Conservation (phyloP, 2,888 invertebrate genomes). For the Tuta absoluta region DNA sequence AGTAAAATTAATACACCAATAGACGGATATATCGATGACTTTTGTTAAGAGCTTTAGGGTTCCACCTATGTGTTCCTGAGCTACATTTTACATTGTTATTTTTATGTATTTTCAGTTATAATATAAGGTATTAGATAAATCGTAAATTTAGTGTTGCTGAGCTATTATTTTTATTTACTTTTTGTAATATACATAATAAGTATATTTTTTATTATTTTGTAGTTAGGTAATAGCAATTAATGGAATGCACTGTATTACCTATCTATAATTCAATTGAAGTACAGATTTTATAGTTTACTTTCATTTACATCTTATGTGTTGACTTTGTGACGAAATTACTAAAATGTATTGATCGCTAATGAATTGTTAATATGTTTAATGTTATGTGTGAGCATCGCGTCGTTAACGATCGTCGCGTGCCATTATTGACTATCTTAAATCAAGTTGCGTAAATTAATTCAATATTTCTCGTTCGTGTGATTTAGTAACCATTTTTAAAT, state of each 20-base stretch:
- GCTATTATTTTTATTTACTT: constrained; percentile 67
- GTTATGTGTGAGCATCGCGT: constrained; percentile 30
- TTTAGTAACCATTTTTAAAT: constrained; percentile 12
- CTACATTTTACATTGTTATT: constrained; percentile 59
- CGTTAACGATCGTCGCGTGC: constrained; percentile 42
- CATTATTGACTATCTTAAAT: constrained; percentile 40
- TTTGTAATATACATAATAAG: constrained; percentile 69
- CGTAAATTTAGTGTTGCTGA: constrained; percentile 64
- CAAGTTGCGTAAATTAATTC: background rate
- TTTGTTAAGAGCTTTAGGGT: constrained; percentile 70
- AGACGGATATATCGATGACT: constrained; percentile 63
- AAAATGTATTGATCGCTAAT: constrained; percentile 34
- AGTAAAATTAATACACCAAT: constrained; percentile 74
- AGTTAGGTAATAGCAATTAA: constrained; percentile 57
- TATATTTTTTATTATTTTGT: constrained; percentile 66
- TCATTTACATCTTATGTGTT: constrained; percentile 46
- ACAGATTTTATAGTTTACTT: constrained; percentile 52
- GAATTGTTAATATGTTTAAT: constrained; percentile 37
- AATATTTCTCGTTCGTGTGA: background rate
- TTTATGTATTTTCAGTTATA: constrained; percentile 53
- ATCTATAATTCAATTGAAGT: constrained; percentile 47
- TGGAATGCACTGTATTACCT: constrained; percentile 49
- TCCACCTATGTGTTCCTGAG: constrained; percentile 69
- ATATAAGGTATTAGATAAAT: constrained; percentile 57
- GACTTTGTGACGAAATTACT: constrained; percentile 43